Evolutionary conservation across 2,888 invertebrate genomes (phyloP).

Genomic region (Vandiemenella viatica): DNA sequence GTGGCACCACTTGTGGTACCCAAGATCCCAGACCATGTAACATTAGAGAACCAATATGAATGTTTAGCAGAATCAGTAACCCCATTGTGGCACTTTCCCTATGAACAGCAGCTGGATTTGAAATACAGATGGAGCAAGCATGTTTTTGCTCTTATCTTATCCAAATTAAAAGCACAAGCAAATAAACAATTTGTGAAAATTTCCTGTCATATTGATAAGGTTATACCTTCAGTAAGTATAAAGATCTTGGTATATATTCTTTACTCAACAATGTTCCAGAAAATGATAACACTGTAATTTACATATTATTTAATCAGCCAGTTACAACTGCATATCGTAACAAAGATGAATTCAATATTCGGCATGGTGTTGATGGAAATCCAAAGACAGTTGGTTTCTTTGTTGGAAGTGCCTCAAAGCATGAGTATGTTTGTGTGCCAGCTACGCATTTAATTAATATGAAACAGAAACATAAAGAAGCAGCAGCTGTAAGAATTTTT

Average conservation of each 20-base stretch:
- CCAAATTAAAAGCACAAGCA: conserved; percentile 6
- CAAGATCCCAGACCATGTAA: conserved; percentile 4
- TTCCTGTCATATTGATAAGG: not conserved
- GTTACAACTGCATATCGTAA: conserved; percentile 25
- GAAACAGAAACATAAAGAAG: conserved; percentile 22
- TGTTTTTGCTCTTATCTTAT: conserved; percentile 16
- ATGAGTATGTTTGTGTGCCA: conserved; percentile 22
- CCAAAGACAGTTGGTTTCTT: conserved; percentile 28
- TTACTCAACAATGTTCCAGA: too few species aligned
- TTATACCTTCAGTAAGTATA: conserved; percentile 22
- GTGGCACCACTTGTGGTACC: too few species aligned
- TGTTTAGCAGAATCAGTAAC: conserved; percentile 25
- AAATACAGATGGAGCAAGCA: conserved; percentile 19
- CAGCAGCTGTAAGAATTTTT: conserved; percentile 21
- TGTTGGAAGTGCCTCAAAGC: conserved; percentile 21
- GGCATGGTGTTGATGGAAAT: conserved; percentile 25
- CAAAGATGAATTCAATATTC: conserved; percentile 28
- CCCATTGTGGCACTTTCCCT: conserved; percentile 27
- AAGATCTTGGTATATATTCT: not conserved
- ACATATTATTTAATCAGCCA: conserved; percentile 21
- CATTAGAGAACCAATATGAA: conserved; percentile 12
- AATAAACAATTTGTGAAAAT: not conserved
- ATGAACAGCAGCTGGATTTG: conserved; percentile 27
- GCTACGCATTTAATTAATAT: conserved; percentile 23
- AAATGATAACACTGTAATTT: not conserved